Evolutionary conservation across 2,113 vertebrate genomes (phyloP).

Genomic region (Platycercus adscitus): DNA sequence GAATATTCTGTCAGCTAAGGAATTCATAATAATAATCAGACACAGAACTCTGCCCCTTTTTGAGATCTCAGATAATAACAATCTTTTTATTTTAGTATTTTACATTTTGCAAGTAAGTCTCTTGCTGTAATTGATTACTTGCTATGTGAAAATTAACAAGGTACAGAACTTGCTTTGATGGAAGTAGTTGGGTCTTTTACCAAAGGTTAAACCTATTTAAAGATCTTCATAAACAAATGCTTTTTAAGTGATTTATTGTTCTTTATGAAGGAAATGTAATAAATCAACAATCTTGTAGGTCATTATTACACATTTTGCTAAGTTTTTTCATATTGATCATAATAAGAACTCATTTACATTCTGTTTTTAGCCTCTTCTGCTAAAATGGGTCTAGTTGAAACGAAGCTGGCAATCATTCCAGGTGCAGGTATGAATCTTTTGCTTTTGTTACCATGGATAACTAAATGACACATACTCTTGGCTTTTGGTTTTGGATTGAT

Average conservation of each 20-base stretch:
- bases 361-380: constrained; percentile 83
- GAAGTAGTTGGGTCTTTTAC: not conserved
- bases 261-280: not conserved
- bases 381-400: constrained; percentile 97
- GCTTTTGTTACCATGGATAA: not conserved
- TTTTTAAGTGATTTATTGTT: not conserved
- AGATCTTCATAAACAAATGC: not conserved
- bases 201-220: not conserved
- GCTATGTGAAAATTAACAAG: not conserved
- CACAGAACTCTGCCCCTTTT: not conserved
- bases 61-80: not conserved
- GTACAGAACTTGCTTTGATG: not conserved
- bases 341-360: not conserved
- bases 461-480: not conserved
- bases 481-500: not conserved
- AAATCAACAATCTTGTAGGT: not conserved
- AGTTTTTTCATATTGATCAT: not conserved
- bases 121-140: not conserved
- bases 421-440: constrained; percentile 87
- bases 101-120: not conserved
- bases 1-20: not conserved
- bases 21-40: not conserved
- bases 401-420: constrained; percentile 93
- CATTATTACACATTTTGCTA: not conserved
- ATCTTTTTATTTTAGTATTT: not conserved